Evolutionary conservation across 2,888 invertebrate genomes (phyloP), one percentile per base, ranked within the genome.

Genomic region (Cactoblastis cactorum): DNA sequence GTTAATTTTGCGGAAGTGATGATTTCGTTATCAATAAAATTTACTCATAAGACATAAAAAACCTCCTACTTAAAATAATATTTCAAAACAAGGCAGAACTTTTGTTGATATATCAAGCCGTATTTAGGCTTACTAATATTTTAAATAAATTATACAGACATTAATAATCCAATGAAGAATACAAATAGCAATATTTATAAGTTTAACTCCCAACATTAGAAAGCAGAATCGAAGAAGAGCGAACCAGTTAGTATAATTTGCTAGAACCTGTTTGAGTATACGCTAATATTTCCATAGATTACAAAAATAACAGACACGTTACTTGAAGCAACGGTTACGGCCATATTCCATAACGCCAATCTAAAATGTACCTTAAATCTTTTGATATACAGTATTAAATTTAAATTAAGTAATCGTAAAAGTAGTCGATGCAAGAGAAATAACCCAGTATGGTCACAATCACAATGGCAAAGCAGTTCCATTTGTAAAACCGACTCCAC

Each of bases 181-280:
- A 43, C 43, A 43, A 41, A 41, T 43, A 43, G 17, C 28, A 43
- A 43, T 43, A 43, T 43, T 43, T 43, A 43, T 28, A 43, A 43
- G 43, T 28, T 43, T 43, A 43, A 43, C 43, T 14, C 43, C 28
- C 28, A 28, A n/a, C 17, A 11, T 43, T 43, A 43, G 43, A 43
- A 43, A 43, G 43, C 43, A 43, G 43, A 43, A 17, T 43, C 43
- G 43, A 43, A 79, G 78, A 79, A 73, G 83, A 78, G 63, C 71
- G 77, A 73, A 71, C 75, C 71, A 74, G 71, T 72, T 72, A 75
- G 73, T 71, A 74, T 78, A 79, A 82, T 81, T 81, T 78, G 67
- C 74, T 69, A 57, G 60, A 81, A 84, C 84, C 78, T 67, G 84
- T 82, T 80, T 61, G 58, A 62, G 17, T 28, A 15, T 28, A 43